Base-by-base conservation (phyloP, 2,888 invertebrate genomes). In the Ectemnius cavifrons region DNA sequence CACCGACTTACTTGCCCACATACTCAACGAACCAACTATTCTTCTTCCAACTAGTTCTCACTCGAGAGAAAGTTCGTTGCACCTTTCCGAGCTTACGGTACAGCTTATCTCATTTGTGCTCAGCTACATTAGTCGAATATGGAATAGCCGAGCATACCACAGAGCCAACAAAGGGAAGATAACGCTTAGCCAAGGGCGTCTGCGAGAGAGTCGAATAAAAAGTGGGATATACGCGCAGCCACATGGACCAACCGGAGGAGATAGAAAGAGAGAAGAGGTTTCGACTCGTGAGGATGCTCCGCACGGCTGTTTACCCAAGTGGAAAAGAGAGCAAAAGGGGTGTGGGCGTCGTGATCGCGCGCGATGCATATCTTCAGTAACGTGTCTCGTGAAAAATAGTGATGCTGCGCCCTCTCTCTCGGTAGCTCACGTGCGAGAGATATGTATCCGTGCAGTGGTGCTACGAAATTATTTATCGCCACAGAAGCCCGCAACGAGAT, bases 381-480 rank as follows among this genome's bases (percentile, higher is more conserved):
- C 71, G 68, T 63, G 71, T 56, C 71, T 2, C n/a, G 47, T 52
- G 74, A 75, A 75, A 77, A 75, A 66, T 67, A 52, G 75, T 23
- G 23, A 23, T 23, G 23, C 23, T 23, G 23, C 2, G 23, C 37
- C 37, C 8, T 6, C 37, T 6, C 37, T 37, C 37, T 11, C 37
- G 37, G 37, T 37, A 6, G 37, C 37, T 37, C 37, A 8, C 37
- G 37, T 37, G 37, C 8, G 37, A 37, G 37, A 37, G 37, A 37
- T 37, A 37, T 6, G 65, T n/a, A 49, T 60, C 20, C 45, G 68
- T 6, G 56, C 5, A 49, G 63, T 64, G 57, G 46, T 63, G 63
- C 45, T 58, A 71, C 65, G 46, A 78, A 77, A 78, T 77, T 78
- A 78, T 78, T 78, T 78, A 78, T 71, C 67, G 56, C 60, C 67